Conservation (phyloP, 2,888 invertebrate genomes). For the Scrobipalpa atriplicella region DNA sequence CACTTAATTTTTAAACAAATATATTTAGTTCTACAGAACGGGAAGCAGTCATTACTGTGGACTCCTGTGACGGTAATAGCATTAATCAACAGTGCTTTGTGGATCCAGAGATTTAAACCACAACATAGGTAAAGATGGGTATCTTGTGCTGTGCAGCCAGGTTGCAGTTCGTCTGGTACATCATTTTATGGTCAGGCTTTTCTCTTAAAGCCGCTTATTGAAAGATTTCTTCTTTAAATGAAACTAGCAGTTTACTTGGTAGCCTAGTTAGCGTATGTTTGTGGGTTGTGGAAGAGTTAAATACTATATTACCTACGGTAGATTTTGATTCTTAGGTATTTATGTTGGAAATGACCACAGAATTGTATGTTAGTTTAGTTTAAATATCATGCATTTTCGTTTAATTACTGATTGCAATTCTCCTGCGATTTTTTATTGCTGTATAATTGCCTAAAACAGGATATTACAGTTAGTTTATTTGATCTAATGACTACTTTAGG, state of each 20-base stretch:
- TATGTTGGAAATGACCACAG: not conserved
- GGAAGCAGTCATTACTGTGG: too few relatives aligned
- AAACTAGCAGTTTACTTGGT: not conserved
- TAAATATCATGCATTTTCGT: not conserved
- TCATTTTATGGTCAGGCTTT: not conserved
- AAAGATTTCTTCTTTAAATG: slow-evolving; percentile 8
- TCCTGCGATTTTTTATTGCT: not conserved
- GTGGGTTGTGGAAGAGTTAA: not conserved
- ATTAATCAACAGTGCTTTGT: not conserved
- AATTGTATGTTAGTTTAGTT: not conserved
- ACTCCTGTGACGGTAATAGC: not conserved
- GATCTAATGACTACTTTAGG: too few relatives aligned
- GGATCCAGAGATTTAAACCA: not conserved
- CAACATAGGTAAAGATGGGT: too few relatives aligned
- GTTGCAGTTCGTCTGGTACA: not conserved
- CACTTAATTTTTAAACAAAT: too few relatives aligned
- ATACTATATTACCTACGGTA: not conserved
- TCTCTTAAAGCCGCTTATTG: not conserved
- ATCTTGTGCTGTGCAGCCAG: too few relatives aligned
- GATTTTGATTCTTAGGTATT: not conserved
- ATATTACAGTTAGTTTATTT: not conserved
- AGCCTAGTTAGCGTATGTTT: slow-evolving; percentile 4
- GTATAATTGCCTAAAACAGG: not conserved
- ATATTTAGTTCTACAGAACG: too few relatives aligned
- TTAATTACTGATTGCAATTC: not conserved